A percentile compares a stretch with the other conserved stretches of the same genome.
phyloP scores from a whole-genome alignment of 2,797 vertebrate genomes.

The Threskiornis aethiopicus region DNA sequence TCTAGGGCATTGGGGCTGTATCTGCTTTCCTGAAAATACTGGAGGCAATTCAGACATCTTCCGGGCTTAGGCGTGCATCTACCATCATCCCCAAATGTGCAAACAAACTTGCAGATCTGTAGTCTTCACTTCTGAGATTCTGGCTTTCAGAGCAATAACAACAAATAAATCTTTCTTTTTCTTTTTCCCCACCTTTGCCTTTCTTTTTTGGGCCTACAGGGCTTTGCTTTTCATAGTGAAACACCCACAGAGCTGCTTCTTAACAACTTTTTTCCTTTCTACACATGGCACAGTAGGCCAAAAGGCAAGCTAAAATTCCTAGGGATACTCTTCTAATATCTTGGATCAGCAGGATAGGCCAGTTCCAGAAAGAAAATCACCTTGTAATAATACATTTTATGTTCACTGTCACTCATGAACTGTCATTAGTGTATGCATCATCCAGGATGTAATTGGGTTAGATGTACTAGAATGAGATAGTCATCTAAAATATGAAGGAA shows the following conservation, averaged over 20 bases:
- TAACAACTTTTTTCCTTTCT: background rate
- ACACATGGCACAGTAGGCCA: background rate
- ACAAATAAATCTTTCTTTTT: background rate
- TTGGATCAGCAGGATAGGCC: background rate
- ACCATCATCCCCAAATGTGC: background rate
- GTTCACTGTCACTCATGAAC: conserved; percentile 43
- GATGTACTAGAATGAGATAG: conserved; percentile 47
- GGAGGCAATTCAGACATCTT: conserved; percentile 16
- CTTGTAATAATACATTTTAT: background rate
- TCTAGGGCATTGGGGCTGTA: background rate
- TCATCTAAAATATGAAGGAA: conserved; percentile 50
- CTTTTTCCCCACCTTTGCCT: background rate
- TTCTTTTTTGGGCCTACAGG: background rate
- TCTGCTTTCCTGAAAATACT: conserved; percentile 3
- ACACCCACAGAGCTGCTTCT: background rate
- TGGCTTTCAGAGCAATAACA: conserved; percentile 19
- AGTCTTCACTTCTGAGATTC: background rate
- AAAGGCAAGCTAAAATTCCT: conserved; percentile 9
- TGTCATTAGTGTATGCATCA: conserved; percentile 40
- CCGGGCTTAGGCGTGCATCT: background rate
- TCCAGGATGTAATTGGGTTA: conserved; percentile 50
- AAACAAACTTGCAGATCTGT: background rate
- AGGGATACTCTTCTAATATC: background rate
- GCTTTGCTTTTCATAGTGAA: conserved; percentile 12
- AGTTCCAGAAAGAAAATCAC: conserved; percentile 14